Evolutionary conservation across 2,113 vertebrate genomes (phyloP).

Genomic region (Rissa tridactyla): DNA sequence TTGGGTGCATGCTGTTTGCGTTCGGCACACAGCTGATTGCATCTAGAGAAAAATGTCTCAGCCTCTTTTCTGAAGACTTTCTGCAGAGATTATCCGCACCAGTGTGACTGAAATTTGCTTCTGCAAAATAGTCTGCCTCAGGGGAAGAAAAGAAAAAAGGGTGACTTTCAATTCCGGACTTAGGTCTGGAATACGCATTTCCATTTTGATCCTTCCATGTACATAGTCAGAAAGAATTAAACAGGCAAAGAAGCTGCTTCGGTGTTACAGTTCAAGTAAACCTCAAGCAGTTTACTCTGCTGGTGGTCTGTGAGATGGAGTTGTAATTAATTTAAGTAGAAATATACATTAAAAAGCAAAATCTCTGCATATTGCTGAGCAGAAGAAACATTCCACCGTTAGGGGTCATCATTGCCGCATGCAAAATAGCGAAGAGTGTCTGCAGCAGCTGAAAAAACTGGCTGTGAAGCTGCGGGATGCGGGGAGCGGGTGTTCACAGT

Average conservation of each 20-base stretch:
- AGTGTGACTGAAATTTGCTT: background rate
- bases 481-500: background rate
- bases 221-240: background rate
- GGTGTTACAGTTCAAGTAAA: background rate
- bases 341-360: background rate
- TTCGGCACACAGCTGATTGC: background rate
- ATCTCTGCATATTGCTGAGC: background rate
- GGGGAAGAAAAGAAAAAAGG: background rate
- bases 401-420: conserved; percentile 42
- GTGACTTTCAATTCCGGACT: background rate
- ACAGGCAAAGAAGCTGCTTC: background rate
- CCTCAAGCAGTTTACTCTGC: background rate
- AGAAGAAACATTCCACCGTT: conserved; percentile 19
- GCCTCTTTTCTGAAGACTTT: background rate
- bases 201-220: background rate
- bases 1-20: background rate
- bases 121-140: background rate
- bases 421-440: background rate
- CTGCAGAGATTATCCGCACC: background rate
- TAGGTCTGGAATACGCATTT: background rate
- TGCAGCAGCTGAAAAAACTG: background rate
- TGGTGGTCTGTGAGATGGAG: background rate
- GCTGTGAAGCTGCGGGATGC: background rate
- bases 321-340: background rate
- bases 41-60: background rate